phyloP scores from a whole-genome alignment of 2,797 vertebrate genomes.

The Syngnathus acus region DNA sequence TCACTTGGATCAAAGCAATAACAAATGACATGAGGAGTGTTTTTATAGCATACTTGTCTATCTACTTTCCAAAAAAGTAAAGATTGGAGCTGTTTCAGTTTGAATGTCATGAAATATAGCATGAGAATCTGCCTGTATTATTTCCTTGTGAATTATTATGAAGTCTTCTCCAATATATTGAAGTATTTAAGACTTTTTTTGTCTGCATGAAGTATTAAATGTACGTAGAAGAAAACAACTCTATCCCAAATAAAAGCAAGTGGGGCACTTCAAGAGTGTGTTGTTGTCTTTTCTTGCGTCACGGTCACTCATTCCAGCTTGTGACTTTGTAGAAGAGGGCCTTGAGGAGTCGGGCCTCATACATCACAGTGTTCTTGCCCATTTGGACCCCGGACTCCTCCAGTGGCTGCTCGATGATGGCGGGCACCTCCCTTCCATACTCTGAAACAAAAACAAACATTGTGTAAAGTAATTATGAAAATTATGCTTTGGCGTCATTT shows the following conservation, averaged over 20 bases:
- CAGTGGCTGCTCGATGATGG: slow-evolving; percentile 86
- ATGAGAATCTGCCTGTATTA: not conserved
- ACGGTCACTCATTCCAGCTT: slow-evolving; percentile 73
- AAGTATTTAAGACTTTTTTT: not conserved
- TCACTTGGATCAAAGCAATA: no score
- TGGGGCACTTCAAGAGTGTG: not conserved
- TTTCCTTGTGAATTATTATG: not conserved
- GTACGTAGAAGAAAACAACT: not conserved
- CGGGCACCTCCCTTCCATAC: slow-evolving; percentile 79
- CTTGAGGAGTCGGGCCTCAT: slow-evolving; percentile 85
- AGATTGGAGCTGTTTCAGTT: no score
- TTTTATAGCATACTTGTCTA: no score
- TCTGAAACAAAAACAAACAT: slow-evolving; percentile 33
- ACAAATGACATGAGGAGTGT: no score
- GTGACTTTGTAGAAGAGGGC: slow-evolving; percentile 85
- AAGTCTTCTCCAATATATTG: not conserved
- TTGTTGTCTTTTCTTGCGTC: not conserved
- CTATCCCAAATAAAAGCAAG: not conserved
- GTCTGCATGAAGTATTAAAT: not conserved
- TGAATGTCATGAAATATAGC: no score
- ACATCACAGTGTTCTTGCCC: slow-evolving; percentile 91
- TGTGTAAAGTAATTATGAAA: not conserved
- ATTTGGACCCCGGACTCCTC: slow-evolving; percentile 79
- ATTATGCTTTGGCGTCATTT: no score
- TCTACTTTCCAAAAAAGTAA: no score